These are phyloP conservation scores for Lymantria dispar DNA, from an alignment of 2,888 invertebrate species.

Conservation along the genomic window DNA sequence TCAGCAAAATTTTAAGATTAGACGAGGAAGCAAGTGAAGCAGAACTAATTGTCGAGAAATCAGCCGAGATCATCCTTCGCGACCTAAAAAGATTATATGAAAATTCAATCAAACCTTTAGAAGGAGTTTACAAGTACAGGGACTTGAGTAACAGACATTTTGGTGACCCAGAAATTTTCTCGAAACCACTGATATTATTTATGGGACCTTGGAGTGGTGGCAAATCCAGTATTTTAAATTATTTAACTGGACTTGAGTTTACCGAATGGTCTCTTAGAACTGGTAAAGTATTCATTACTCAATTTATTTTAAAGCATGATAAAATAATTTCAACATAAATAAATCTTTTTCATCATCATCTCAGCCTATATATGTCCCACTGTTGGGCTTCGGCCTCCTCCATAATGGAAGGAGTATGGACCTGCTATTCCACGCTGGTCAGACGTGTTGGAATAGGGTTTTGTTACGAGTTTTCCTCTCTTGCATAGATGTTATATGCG, in stretches of 20 bases:
- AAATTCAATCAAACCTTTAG: conserved; percentile 93
- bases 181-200: conserved; percentile 94
- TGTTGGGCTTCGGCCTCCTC: too few species aligned
- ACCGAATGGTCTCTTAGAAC: conserved; percentile 92
- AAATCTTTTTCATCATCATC: too few species aligned
- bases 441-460: too few species aligned
- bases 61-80: conserved; percentile 89
- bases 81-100: conserved; percentile 94
- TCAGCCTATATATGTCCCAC: too few species aligned
- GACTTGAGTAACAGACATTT: conserved; percentile 96
- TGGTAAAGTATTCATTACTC: conserved; percentile 81
- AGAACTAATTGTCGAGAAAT: conserved; percentile 87
- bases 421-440: too few species aligned
- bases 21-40: conserved; percentile 88
- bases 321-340: too few species aligned
- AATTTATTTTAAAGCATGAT: not conserved
- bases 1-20: conserved; percentile 89
- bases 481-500: too few species aligned
- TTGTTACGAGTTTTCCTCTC: too few species aligned
- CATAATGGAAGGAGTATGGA: too few species aligned
- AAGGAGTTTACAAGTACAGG: conserved; percentile 94
- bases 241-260: conserved; percentile 93
- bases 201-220: conserved; percentile 99
- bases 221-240: conserved; percentile 96
- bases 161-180: conserved; percentile 96